Base-by-base conservation (phyloP, 2,113 vertebrate genomes). In the Thymallus thymallus region DNA sequence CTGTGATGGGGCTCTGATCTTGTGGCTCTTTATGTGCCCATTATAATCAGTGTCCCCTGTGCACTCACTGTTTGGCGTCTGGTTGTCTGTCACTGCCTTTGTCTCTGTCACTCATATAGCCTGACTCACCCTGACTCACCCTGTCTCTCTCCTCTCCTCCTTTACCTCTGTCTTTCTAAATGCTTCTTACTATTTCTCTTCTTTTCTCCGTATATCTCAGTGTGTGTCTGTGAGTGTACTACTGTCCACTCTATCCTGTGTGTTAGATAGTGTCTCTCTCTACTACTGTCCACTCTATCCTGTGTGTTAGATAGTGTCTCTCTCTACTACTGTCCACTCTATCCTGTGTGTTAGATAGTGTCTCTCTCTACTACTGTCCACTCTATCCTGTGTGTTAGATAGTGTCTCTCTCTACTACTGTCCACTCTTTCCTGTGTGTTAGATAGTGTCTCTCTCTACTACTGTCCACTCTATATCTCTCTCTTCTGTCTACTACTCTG, bases 401-500 rank as follows among this genome's bases (percentile, higher is more conserved):
- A 4, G 30, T 30, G 30, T 30, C 30, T 30, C 30, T 45, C n/a
- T n/a, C n/a, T n/a, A n/a, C 6, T 6, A 32, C 60, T 71, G 72
- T 45, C 41, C 63, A 35, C 62, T 30, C 30, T 30, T 5, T 30
- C 30, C 30, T 30, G 30, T 30, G 30, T 32, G 30, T 32, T 5
- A 32, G 30, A 32, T 32, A 6, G 6, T 35, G 60, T 80, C 67
- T 69, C 58, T 66, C 62, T 7, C 69, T 69, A 66, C 65, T 73
- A 75, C 72, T 74, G 69, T 82, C 88, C 78, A 79, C 35, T 41
- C 7, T 6, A 41, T 41, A 41, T 9, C 35, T 41, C 35, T 41
- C 35, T 85, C 83, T 97, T 96, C 87, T 94, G 95, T 78, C 96
- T 95, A 74, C 72, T 35, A 68, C 76, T 75, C 82, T 76, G 72